Base-by-base conservation (phyloP, 1,140 invertebrate species). In the Chionoecetes opilio region DNA sequence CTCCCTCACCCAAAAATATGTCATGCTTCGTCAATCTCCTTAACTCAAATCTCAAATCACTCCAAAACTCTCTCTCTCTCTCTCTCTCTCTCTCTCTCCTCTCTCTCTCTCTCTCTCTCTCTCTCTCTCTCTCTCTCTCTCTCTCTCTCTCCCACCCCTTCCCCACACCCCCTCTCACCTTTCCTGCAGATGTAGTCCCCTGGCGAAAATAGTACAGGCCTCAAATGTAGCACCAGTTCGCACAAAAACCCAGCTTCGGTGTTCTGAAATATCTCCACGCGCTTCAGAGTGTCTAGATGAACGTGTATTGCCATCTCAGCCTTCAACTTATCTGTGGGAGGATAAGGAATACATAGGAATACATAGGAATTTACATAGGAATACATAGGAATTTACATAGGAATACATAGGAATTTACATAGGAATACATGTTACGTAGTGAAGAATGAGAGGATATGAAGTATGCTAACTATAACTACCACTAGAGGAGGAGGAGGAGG, bases 291-390 rank as follows among this genome's bases (percentile, higher is more conserved):
- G 97, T 99, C 99, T 97, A 99, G 97, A 97, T 99, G 99, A 95
- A 99, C 99, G 97, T 99, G 99, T 97, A 99, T 99, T 96, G 99
- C 99, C 96, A 99, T 99, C 97, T 99, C 99, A 63, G 99, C 99
- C 97, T 99, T 99, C 96, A 99, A 97, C 97, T 99, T 99, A 97
- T 99, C 99, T 97, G 97, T 95, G 97, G 26, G 6, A 9, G 46
- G 46, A 14, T n/a, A 92, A 82, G 46, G 41, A 0, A 29, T 14
- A 0, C 11, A 82, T 26, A 31, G 41, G 31, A 31, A 92, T 31
- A 92, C 17, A 26, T 17, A n/a, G 2, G 75, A 8, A 92, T n/a
- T n/a, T n/a, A n/a, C n/a, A n/a, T n/a, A n/a, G n/a, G n/a, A n/a
- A n/a, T n/a, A n/a, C n/a, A n/a, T n/a, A n/a, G n/a, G n/a, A n/a